These are phyloP conservation scores for Forbesichthys agassizii DNA, from an alignment of 2,113 vertebrate genomes.

Conservation along the genomic window DNA sequence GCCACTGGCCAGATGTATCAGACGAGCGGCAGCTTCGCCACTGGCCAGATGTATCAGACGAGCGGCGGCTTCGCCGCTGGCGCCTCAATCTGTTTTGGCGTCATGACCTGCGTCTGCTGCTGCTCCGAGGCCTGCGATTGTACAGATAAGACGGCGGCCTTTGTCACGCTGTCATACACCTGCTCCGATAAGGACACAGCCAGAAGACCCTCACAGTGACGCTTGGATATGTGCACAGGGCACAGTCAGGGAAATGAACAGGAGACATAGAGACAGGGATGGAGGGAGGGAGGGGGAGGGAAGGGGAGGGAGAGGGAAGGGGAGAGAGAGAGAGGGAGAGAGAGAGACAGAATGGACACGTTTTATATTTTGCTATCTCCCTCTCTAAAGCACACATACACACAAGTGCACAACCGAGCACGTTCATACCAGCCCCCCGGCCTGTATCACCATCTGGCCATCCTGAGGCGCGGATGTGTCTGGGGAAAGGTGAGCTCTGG, in stretches of 20 bases:
- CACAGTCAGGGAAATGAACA: constrained; percentile 14
- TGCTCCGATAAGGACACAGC: constrained; percentile 59
- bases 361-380: constrained; percentile 3
- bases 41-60: constrained; percentile 54
- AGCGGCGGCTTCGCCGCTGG: constrained; percentile 47
- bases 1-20: constrained; percentile 52
- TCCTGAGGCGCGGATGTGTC: constrained; percentile 67
- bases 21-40: constrained; percentile 47
- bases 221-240: not conserved
- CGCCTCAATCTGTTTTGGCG: constrained; percentile 45
- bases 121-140: constrained; percentile 45
- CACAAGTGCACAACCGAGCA: constrained; percentile 38
- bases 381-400: constrained; percentile 42
- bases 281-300: not conserved
- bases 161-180: constrained; percentile 49
- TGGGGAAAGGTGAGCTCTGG: constrained; percentile 65
- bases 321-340: not conserved
- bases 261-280: not conserved
- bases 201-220: constrained; percentile 26
- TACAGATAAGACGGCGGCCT: constrained; percentile 46
- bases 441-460: constrained; percentile 73
- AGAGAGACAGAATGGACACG: not conserved
- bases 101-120: constrained; percentile 39
- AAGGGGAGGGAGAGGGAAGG: not conserved
- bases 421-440: constrained; percentile 52